Percentiles rank a stretch among this genome's conserved stretches.
phyloP scores from a whole-genome alignment of 2,113 vertebrate genomes.

The Paratilapia polleni region DNA sequence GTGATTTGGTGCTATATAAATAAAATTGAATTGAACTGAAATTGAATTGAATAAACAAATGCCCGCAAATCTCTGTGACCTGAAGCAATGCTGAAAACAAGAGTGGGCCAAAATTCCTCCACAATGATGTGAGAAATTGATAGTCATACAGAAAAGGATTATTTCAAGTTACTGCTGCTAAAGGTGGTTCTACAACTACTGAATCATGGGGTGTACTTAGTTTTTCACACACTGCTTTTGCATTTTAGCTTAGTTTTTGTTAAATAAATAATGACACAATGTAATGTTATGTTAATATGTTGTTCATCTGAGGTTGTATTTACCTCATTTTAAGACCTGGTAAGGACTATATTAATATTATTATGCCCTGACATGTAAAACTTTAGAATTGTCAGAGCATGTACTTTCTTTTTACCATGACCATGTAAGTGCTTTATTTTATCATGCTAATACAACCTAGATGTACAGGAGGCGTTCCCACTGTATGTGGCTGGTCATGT shows the following conservation, averaged over 20 bases:
- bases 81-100: background rate
- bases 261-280: fast-evolving
- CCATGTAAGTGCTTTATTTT: fast-evolving
- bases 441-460: background rate
- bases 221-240: background rate
- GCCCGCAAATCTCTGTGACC: background rate
- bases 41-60: background rate
- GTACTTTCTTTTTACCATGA: background rate
- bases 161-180: background rate
- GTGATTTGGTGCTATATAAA: too few species aligned
- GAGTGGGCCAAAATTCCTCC: fast-evolving
- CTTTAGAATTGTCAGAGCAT: too few species aligned
- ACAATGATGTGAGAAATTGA: background rate
- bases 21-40: too few species aligned
- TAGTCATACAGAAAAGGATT: background rate
- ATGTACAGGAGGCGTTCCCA: background rate
- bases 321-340: fast-evolving
- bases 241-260: background rate
- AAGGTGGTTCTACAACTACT: background rate
- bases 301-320: background rate
- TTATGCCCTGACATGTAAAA: too few species aligned
- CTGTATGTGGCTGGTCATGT: background rate
- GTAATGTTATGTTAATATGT: too few species aligned
- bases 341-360: too few species aligned
- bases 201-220: fast-evolving